Conservation (phyloP, 2,888 invertebrate genomes). For the Cephus rjabovi region DNA sequence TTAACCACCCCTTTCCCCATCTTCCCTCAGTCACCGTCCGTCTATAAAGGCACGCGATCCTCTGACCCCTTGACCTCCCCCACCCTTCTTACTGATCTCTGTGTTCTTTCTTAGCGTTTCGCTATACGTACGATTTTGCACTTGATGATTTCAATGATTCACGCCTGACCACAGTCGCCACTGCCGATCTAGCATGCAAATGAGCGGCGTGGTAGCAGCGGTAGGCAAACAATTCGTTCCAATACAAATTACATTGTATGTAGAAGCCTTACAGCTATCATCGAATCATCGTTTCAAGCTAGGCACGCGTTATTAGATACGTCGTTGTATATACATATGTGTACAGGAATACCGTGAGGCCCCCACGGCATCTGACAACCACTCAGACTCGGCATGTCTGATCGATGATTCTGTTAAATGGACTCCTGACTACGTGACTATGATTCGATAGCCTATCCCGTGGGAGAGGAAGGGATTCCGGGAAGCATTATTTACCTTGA, state of each 20-base stretch:
- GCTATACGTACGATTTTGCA: neutral
- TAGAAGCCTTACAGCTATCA: slow-evolving; percentile 23
- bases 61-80: neutral
- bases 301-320: slow-evolving; percentile 14
- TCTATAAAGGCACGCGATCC: neutral
- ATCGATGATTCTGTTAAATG: slow-evolving; percentile 26
- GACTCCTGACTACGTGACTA: slow-evolving; percentile 16
- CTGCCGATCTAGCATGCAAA: slow-evolving; percentile 12
- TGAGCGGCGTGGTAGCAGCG: slow-evolving; percentile 13
- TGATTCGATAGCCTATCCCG: neutral
- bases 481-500: neutral
- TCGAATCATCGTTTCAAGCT: slow-evolving; percentile 20
- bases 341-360: neutral
- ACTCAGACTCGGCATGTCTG: slow-evolving; percentile 15
- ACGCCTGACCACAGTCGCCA: neutral
- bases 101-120: neutral
- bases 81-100: neutral
- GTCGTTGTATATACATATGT: neutral
- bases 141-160: neutral
- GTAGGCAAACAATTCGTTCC: slow-evolving; percentile 21
- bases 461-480: neutral
- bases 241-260: slow-evolving; percentile 25
- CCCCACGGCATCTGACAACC: slow-evolving; percentile 16
- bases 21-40: no score
- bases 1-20: neutral